A percentile compares a stretch with the other conserved stretches of the same genome.
phyloP scores from a whole-genome alignment of 53 echinoderm and acorn worm genomes.

The Temnopleurus reevesii region DNA sequence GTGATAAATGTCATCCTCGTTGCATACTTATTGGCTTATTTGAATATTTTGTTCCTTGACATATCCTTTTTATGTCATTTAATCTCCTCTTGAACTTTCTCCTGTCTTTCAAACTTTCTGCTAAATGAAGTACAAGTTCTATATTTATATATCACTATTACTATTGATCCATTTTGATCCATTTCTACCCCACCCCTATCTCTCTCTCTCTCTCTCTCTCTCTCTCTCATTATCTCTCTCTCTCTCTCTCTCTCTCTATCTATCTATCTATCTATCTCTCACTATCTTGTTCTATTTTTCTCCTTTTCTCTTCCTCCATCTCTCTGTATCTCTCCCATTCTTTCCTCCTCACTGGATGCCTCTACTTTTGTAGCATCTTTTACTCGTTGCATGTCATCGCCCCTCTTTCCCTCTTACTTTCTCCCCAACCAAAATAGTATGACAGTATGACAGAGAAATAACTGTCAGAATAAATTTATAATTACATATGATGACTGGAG shows the following conservation, averaged over 20 bases:
- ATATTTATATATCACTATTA: too few relatives aligned
- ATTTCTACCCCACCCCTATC: background rate
- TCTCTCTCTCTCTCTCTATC: background rate
- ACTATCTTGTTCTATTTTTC: background rate
- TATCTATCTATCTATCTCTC: background rate
- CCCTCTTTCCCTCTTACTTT: too few relatives aligned
- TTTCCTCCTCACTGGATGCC: too few relatives aligned
- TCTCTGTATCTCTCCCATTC: background rate
- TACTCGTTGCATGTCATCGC: too few relatives aligned
- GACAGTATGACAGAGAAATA: too few relatives aligned
- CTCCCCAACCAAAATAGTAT: too few relatives aligned
- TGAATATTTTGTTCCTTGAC: background rate
- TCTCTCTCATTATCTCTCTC: background rate
- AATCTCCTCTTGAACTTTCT: background rate
- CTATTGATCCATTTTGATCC: background rate
- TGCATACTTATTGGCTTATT: background rate
- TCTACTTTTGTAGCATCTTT: too few relatives aligned
- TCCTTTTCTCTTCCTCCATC: background rate
- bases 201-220: background rate
- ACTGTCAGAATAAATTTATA: too few relatives aligned
- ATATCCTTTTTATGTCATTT: background rate
- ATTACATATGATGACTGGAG: too few relatives aligned
- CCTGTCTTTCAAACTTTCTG: too few relatives aligned
- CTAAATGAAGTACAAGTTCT: too few relatives aligned
- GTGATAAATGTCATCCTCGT: constrained; percentile 3